Evolutionary conservation across 2,797 vertebrate genomes (phyloP).

Genomic region (Urophycis tenuis): DNA sequence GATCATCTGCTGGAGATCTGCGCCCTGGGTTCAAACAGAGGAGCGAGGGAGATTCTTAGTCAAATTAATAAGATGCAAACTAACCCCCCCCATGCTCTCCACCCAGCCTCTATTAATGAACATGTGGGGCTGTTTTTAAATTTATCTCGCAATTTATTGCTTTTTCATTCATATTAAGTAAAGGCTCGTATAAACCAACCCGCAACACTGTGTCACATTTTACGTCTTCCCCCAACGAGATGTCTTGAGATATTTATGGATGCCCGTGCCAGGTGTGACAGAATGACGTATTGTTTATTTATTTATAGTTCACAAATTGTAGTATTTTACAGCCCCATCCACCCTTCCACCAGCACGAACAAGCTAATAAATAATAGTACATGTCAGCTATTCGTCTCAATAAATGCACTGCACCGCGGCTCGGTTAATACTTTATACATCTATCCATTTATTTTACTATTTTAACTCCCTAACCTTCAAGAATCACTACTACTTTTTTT

Average conservation of each 20-base stretch:
- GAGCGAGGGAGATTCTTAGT: conserved; percentile 5
- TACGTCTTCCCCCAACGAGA: conserved; percentile 36
- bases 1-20: too few relatives aligned
- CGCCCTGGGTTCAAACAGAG: too few relatives aligned
- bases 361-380: conserved; percentile 23
- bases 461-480: too few relatives aligned
- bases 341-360: neutral
- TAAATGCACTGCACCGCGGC: neutral
- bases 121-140: conserved; percentile 37
- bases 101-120: conserved; percentile 18
- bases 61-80: too few relatives aligned
- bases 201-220: conserved; percentile 33
- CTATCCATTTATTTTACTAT: too few relatives aligned
- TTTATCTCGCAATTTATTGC: conserved; percentile 26
- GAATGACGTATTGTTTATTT: conserved; percentile 35
- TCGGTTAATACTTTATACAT: neutral
- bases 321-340: conserved; percentile 28
- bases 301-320: conserved; percentile 37
- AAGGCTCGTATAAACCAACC: conserved; percentile 30
- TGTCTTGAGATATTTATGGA: conserved; percentile 48
- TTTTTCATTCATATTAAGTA: conserved; percentile 27
- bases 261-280: conserved; percentile 28
- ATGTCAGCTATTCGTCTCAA: neutral
- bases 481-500: too few relatives aligned
- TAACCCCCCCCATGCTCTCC: too few relatives aligned